A percentile compares a stretch with the other conserved stretches of the same genome.
phyloP scores from a whole-genome alignment of 1,140 invertebrate genomes.

The Zophobas morio region DNA sequence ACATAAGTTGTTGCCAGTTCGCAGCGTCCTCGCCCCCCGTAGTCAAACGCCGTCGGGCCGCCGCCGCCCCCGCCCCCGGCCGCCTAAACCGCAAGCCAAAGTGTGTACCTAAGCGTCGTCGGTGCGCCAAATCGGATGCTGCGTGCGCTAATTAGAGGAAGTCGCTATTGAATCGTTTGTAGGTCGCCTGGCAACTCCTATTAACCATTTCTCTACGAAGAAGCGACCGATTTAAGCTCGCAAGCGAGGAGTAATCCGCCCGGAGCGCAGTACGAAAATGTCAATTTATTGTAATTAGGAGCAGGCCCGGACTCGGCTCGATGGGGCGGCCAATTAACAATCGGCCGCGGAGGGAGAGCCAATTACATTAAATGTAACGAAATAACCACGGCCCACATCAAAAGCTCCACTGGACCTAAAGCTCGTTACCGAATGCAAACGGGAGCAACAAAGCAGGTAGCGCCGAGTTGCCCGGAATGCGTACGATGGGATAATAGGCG shows the following conservation, averaged over 20 bases:
- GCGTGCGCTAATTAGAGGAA: conserved; percentile 57
- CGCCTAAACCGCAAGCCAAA: conserved; percentile 42
- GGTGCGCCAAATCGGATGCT: conserved; percentile 56
- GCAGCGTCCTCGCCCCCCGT: background rate
- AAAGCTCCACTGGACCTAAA: conserved; percentile 39
- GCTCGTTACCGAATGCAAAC: conserved; percentile 32
- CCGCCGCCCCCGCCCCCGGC: background rate
- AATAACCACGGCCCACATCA: conserved; percentile 38
- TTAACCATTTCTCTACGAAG: background rate
- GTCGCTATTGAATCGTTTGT: conserved; percentile 49
- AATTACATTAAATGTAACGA: conserved; percentile 41
- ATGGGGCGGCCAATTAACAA: conserved; percentile 22
- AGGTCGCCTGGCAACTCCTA: conserved; percentile 52
- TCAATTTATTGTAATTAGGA: conserved; percentile 41
- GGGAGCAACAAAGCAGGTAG: conserved; percentile 30
- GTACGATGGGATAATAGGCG: conserved; percentile 30
- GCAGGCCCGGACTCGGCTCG: conserved; percentile 3
- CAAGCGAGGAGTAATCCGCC: conserved; percentile 10
- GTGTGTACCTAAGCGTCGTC: conserved; percentile 52
- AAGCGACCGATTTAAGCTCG: conserved; percentile 10
- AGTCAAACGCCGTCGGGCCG: conserved; percentile 1
- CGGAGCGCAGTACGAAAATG: conserved; percentile 8
- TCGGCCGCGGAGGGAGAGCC: conserved; percentile 23
- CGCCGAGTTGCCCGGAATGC: conserved; percentile 21
- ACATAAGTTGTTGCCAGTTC: too few species aligned